Base-by-base conservation (phyloP, 2,113 vertebrate species). In the Micromys minutus region DNA sequence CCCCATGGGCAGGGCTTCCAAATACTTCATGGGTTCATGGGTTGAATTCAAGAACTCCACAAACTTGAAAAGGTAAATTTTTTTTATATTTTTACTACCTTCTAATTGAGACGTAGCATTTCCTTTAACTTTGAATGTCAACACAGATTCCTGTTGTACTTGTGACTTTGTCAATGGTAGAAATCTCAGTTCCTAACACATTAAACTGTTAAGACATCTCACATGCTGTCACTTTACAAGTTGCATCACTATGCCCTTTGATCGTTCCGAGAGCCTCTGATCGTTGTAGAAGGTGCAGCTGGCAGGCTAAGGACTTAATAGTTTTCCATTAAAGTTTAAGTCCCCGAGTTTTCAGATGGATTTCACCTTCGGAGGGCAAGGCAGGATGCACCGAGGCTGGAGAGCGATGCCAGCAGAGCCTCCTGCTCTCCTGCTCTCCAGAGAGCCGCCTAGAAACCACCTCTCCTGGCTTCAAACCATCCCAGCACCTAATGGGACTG, bases 81-180 rank as follows among this genome's bases (percentile, higher is more conserved):
- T 67, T n/a, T 75, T 83, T 22, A 69, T 45, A 83, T 63, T 76
- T 94, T 92, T 92, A 94, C 24, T 77, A 81, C 63, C 11, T 34
- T 67, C 26, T 95, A 31, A 31, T 50, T 50, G 45, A 52, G 89
- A 95, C 77, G 87, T 47, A 94, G 47, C 24, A 91, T 87, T 81
- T 89, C 77, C 47, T 92, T 93, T 59, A 39, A 67, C 80, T 91
- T 89, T 86, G 39, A 97, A 67, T 79, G 9, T 55, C 91, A 89
- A 91, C 39, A 93, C 36, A 67, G 31, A n/a, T 77, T 79, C 93
- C 77, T 77, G 87, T 12, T 87, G 42, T n/a, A 87, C 36, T 16
- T 94, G 21, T 47, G 45, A 79, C 65, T 81, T 55, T 87, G 69
- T 76, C 34, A 89, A 75, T 9, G 90, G 84, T 0, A 94, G 59